Percentiles rank a stretch among this genome's conserved stretches.
Conservation (phyloP, 2,113 vertebrate genomes). For the Laticauda colubrina region DNA sequence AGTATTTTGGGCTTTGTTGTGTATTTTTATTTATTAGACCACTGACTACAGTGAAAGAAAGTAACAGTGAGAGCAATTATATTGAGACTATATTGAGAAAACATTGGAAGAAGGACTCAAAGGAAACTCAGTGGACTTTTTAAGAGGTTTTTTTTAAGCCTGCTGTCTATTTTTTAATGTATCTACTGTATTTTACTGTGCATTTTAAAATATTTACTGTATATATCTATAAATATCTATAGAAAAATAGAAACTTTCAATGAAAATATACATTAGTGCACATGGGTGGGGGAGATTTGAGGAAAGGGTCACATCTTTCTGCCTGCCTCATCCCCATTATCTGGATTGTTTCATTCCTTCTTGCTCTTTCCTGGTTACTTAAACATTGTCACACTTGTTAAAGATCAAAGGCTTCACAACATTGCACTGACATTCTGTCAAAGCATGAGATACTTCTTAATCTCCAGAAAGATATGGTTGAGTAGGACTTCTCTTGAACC, state of each 20-base stretch:
- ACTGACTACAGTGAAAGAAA: neutral
- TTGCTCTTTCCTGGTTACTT: conserved; percentile 6
- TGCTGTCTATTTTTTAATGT: neutral
- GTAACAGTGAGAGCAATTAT: no score
- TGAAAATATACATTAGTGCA: no score
- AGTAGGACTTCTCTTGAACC: conserved; percentile 20
- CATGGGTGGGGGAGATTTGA: no score
- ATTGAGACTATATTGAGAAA: no score
- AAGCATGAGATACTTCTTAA: accelerated
- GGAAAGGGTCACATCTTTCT: no score
- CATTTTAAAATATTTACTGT: conserved; percentile 38
- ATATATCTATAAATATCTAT: conserved; percentile 10
- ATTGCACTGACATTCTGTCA: conserved; percentile 60
- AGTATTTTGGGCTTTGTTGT: neutral
- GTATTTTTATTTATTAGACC: neutral
- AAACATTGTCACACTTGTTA: neutral
- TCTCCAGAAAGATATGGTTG: conserved; percentile 43
- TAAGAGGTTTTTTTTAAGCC: neutral
- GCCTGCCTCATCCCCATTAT: accelerated
- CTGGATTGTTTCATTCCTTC: neutral
- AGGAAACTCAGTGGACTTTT: no score
- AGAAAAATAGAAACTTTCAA: no score
- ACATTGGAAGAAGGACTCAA: no score
- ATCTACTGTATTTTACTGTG: conserved; percentile 52
- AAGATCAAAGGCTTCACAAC: accelerated